Conservation (phyloP, 2,797 vertebrate species). For the Bufotes viridis region DNA sequence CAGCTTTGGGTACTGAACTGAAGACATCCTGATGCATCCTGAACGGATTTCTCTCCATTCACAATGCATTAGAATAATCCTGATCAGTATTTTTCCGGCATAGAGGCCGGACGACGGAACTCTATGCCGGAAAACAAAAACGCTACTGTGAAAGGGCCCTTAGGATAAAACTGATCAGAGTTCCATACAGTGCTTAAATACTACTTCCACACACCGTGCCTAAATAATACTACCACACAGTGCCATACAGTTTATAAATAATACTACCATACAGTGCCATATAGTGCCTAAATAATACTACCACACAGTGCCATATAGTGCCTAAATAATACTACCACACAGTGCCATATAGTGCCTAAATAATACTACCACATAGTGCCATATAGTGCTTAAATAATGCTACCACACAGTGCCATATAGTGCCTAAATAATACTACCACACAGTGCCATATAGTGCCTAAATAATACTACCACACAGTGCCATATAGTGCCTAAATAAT, state of each 20-base stretch:
- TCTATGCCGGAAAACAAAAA: no score
- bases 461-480: neutral
- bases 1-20: no score
- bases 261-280: neutral
- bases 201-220: neutral
- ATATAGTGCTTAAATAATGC: neutral
- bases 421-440: neutral
- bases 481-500: neutral
- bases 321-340: neutral
- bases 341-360: neutral
- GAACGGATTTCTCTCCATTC: no score
- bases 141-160: no score
- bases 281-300: neutral
- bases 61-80: no score
- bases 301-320: neutral
- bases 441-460: no score
- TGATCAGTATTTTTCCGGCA: no score
- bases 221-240: neutral
- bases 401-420: neutral
- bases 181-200: neutral
- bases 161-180: no score
- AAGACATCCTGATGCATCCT: no score
- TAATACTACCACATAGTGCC: neutral
- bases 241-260: neutral
- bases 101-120: no score